Base-by-base conservation (phyloP, 2,797 vertebrate genomes). In the Todus mexicanus region DNA sequence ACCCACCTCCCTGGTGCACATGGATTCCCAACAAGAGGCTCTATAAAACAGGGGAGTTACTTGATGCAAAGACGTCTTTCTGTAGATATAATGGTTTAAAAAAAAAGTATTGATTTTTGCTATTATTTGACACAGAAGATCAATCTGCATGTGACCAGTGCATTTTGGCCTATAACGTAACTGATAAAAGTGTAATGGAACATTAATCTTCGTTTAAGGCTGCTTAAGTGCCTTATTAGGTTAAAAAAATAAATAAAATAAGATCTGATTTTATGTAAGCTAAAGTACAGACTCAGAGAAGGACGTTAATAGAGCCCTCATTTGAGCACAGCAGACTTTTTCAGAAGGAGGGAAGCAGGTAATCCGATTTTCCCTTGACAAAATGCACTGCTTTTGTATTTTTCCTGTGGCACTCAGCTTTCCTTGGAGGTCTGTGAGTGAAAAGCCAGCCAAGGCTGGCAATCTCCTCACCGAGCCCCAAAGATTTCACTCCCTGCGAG, bases 121-220 rank as follows among this genome's bases (percentile, higher is more conserved):
- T 92, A 38, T 89, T 92, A 53, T 66, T 88, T 79, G 59, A 93
- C 56, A 59, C 4, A 75, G 35, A 50, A 73, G 47, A 94, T 86
- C 80, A 81, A 72, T 78, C 59, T 69, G 70, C 31, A 43, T 9
- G 14, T 48, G 83, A 83, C 42, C 16, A 50, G 54, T 2, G 2
- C 45, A 37, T 31, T 90, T 85, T 42, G 65, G 38, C 7, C 63
- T 63, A 4, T 33, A 85, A 74, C 0, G 0, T 13, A 86, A 72
- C 66, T 90, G 66, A 71, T 68, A 77, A 68, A 76, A 65, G 29
- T 16, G 13, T 56, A 90, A 86, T 50, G 73, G 51, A 88, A 87
- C 47, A 75, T 72, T 72, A 88, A 56, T 43, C 77, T 88, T 86
- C 27, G 45, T 40, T 94, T 69, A 63, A 66, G 70, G 25, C 11